Percentiles rank a stretch among this genome's conserved stretches.
These are phyloP conservation scores for Eupithecia insigniata DNA, from an alignment of 2,888 invertebrate genomes.

Conservation along the genomic window DNA sequence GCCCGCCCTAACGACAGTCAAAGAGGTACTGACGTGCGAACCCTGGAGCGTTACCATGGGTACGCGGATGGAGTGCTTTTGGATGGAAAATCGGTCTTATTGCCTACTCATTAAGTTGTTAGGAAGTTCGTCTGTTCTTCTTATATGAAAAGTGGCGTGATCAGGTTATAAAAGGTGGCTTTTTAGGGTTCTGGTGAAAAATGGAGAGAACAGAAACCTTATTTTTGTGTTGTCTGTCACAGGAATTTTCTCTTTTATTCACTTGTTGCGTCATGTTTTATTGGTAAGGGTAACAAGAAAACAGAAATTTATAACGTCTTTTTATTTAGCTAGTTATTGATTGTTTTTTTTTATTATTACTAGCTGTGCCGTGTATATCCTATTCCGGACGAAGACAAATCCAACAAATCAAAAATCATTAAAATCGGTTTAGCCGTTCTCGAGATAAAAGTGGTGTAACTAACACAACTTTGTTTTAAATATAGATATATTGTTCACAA, in stretches of 20 bases:
- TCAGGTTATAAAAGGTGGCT: not conserved
- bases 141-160: not conserved
- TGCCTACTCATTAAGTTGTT: constrained; percentile 16
- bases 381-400: no score
- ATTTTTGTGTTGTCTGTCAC: not conserved
- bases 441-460: no score
- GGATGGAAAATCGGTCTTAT: constrained; percentile 34
- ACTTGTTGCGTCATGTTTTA: not conserved
- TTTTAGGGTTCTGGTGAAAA: not conserved
- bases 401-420: no score
- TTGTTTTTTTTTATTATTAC: no score
- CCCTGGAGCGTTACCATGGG: constrained; percentile 45
- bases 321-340: no score
- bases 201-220: not conserved
- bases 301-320: no score
- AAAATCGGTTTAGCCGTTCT: no score
- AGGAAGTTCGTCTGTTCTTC: constrained; percentile 1
- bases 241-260: not conserved
- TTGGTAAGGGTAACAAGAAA: no score
- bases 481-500: no score
- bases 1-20: constrained; percentile 60
- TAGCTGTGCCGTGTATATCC: no score
- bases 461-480: no score
- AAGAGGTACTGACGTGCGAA: constrained; percentile 52
- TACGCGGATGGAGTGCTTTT: constrained; percentile 36